Conservation (phyloP, 2,888 invertebrate species). For the Aromia moschata region DNA sequence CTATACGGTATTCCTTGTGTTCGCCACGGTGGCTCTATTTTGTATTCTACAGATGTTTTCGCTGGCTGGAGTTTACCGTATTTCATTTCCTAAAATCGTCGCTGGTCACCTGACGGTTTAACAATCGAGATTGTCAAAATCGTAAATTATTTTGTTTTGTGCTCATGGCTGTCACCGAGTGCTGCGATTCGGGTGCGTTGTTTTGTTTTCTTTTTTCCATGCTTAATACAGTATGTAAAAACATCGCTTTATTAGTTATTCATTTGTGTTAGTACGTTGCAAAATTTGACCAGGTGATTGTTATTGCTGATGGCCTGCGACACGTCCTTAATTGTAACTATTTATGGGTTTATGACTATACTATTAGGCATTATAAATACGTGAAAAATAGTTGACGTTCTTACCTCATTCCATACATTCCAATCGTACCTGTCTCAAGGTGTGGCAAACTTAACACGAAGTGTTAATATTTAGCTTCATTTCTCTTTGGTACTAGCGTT, state of each 20-base stretch:
- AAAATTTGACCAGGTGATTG: too few species aligned
- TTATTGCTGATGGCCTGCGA: too few species aligned
- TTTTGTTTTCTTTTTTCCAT: slow-evolving; percentile 21
- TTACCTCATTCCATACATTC: slow-evolving; percentile 59
- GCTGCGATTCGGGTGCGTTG: slow-evolving; percentile 9
- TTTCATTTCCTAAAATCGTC: slow-evolving; percentile 5
- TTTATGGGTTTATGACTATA: too few species aligned
- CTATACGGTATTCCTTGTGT: slow-evolving; percentile 50
- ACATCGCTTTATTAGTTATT: too few species aligned
- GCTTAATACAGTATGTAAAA: neutral
- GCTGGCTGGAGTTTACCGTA: slow-evolving; percentile 12
- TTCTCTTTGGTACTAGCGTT: neutral
- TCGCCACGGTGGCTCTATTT: slow-evolving; percentile 57
- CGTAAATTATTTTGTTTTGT: slow-evolving; percentile 4
- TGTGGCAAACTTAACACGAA: slow-evolving; percentile 53
- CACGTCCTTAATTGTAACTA: slow-evolving; percentile 4
- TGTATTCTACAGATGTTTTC: slow-evolving; percentile 34
- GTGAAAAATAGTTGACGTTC: slow-evolving; percentile 34
- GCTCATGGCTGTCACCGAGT: slow-evolving; percentile 13
- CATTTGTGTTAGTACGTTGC: too few species aligned
- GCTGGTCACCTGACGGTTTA: neutral
- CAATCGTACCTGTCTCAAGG: slow-evolving; percentile 55
- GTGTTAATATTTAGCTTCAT: slow-evolving; percentile 16
- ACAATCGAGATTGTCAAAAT: neutral
- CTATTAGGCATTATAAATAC: slow-evolving; percentile 14